Base-by-base conservation (phyloP, 2,888 invertebrate species). In the Drosophila monieri region DNA sequence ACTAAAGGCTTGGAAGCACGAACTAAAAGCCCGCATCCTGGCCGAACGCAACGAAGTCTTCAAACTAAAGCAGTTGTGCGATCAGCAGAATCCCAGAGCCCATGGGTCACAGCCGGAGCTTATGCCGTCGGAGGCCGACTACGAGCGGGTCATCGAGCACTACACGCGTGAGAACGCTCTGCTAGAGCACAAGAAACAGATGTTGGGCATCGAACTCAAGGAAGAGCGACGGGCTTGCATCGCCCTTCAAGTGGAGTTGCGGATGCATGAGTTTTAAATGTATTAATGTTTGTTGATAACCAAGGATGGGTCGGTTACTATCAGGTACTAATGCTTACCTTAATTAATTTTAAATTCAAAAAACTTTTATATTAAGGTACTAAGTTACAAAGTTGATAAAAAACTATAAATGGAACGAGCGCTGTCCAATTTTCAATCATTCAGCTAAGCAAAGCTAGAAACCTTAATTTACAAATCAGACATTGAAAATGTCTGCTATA, bases 1-100 rank as follows among this genome's bases (percentile, higher is more conserved):
- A 76, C 92, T 95, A 68, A 89, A 95, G 27, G 94, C 94, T 72
- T 92, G 96, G 80, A 95, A 95, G 74, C 94, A 94, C 1, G 92
- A 94, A 48, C 90, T 96, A 10, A 94, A 94, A 87, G 93, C 94
- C 1, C 94, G 95, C 86, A 95, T 96, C 56, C 94, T 94, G 85
- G 93, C 94, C 0, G 96, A 96, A 91, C 94, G 94, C 78, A 94
- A 94, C 41, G 96, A 96, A 92, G 94, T 96, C 12, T 93, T 94
- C 23, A 94, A 93, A 72, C 91, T 95, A 14, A 93, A 93, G 66
- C 93, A 93, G 80, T 92, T 93, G 68, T 92, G 76, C 37, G 86
- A 85, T 43, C 73, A 77, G 41, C 79, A 85, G 57, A 25, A 71
- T 15, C 39, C 47, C 0, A 77, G 73, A 52, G 47, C 18, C 53